A percentile compares a stretch with the other conserved stretches of the same genome.
Conservation (phyloP, 2,113 vertebrate genomes). For the Bagarius yarrelli region DNA sequence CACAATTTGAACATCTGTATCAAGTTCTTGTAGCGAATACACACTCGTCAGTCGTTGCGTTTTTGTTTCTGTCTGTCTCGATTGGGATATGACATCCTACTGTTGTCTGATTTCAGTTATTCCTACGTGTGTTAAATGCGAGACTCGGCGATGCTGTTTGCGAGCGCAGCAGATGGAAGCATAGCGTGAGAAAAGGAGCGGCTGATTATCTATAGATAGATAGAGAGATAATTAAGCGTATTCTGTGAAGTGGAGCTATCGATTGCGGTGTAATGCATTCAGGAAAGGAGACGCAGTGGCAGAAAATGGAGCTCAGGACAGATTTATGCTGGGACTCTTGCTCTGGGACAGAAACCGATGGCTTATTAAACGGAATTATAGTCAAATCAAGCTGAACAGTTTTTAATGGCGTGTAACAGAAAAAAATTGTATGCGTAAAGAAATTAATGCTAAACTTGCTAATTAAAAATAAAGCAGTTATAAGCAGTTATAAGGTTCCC, state of each 20-base stretch:
- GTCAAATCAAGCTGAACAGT: not conserved
- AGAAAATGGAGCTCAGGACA: constrained; percentile 43
- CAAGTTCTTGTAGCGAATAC: not conserved
- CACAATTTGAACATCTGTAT: not conserved
- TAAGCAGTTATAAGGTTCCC: too few species aligned
- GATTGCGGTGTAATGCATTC: constrained; percentile 54
- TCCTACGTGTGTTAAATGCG: not conserved
- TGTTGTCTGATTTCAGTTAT: not conserved
- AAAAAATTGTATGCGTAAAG: too few species aligned
- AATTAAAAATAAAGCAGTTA: too few species aligned
- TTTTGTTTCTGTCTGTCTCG: not conserved
- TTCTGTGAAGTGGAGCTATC: constrained; percentile 49
- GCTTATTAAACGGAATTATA: not conserved
- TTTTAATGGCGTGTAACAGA: not conserved
- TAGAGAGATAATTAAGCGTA: constrained; percentile 51
- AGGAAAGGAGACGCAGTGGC: constrained; percentile 31
- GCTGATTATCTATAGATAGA: constrained; percentile 54
- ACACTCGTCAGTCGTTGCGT: too few species aligned
- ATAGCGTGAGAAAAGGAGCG: constrained; percentile 37
- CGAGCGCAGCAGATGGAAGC: constrained; percentile 25
- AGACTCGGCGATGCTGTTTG: not conserved
- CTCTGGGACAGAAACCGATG: not conserved
- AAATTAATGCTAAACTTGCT: too few species aligned
- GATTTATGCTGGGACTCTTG: constrained; percentile 38
- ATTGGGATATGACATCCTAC: not conserved